phyloP scores from a whole-genome alignment of 2,113 vertebrate species.

The Eclectus roratus region DNA sequence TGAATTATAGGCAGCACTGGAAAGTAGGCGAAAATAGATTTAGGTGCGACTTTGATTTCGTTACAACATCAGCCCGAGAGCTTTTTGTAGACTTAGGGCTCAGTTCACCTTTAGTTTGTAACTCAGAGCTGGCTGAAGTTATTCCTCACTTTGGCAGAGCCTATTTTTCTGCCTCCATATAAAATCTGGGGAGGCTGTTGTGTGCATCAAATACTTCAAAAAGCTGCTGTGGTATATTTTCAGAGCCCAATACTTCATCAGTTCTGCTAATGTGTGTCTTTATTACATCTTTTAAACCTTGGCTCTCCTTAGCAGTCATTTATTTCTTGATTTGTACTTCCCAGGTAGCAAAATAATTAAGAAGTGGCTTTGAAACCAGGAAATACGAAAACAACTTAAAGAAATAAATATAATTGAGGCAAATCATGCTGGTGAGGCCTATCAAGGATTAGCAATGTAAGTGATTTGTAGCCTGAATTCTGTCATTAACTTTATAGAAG shows the following conservation, averaged over 20 bases:
- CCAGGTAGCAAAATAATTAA: slow-evolving; percentile 4
- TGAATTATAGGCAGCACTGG: neutral
- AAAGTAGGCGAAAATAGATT: neutral
- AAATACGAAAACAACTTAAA: neutral
- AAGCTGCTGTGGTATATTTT: neutral
- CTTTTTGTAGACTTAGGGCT: neutral
- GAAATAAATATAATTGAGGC: neutral
- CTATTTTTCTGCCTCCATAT: neutral
- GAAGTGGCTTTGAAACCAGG: neutral
- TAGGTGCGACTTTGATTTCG: neutral
- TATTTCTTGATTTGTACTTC: neutral
- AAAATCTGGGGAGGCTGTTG: neutral
- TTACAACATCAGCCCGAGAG: neutral
- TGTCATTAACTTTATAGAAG: neutral
- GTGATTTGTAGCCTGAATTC: neutral
- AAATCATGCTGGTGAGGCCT: neutral
- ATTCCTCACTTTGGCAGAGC: neutral
- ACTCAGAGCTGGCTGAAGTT: neutral
- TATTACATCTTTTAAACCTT: neutral
- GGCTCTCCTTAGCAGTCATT: neutral
- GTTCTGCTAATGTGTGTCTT: neutral
- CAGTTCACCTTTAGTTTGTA: neutral
- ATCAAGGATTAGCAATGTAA: neutral
- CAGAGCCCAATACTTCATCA: neutral
- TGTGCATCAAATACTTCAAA: neutral